phyloP scores from a whole-genome alignment of 1,140 invertebrate species.

The Ips nitidus region DNA sequence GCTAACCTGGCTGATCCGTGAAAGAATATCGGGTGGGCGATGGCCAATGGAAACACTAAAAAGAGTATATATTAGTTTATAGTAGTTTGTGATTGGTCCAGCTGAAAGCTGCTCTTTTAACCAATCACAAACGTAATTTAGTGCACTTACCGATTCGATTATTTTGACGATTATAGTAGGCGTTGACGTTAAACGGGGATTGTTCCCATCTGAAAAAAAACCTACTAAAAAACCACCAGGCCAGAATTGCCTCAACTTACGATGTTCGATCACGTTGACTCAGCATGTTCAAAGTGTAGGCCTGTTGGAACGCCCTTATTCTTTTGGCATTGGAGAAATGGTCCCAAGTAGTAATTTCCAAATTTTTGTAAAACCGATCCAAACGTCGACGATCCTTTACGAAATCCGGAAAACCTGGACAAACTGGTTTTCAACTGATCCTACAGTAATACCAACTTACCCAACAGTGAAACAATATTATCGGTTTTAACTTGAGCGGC shows the following conservation, averaged over 20 bases:
- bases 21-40: constrained; percentile 48
- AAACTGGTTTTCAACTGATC: background rate
- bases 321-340: constrained; percentile 46
- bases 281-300: constrained; percentile 41
- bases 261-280: constrained; percentile 37
- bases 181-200: constrained; percentile 47
- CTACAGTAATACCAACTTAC: constrained; percentile 6
- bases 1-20: constrained; percentile 34
- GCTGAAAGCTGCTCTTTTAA: too few relatives aligned
- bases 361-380: constrained; percentile 45
- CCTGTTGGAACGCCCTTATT: constrained; percentile 43
- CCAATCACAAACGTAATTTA: background rate
- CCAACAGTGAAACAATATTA: constrained; percentile 44
- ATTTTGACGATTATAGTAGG: constrained; percentile 46
- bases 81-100: background rate
- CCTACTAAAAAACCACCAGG: too few relatives aligned
- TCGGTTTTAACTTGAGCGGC: constrained; percentile 41
- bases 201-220: constrained; percentile 45
- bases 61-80: constrained; percentile 17
- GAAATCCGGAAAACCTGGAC: constrained; percentile 42
- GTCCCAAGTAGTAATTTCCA: constrained; percentile 44
- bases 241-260: constrained; percentile 28
- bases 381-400: constrained; percentile 33
- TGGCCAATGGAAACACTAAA: constrained; percentile 46
- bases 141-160: constrained; percentile 47